Conservation (phyloP, 2,113 vertebrate species). For the Pygoscelis antarcticus region DNA sequence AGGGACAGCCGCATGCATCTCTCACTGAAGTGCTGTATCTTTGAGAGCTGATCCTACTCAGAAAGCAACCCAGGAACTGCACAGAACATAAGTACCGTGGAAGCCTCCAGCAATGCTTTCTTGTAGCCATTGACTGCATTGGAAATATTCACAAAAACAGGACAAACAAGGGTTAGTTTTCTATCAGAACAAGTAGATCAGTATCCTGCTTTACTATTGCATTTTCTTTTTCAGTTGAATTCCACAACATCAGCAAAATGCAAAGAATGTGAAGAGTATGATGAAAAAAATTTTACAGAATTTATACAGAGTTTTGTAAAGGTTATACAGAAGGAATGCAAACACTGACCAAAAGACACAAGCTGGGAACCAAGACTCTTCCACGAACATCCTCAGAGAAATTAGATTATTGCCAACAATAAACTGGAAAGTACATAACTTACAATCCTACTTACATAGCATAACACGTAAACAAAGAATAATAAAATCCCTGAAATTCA, state of each 20-base stretch:
- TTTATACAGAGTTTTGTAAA: constrained; percentile 70
- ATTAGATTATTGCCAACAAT: not conserved
- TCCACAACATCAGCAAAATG: constrained; percentile 63
- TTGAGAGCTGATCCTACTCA: not conserved
- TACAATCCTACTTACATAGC: not conserved
- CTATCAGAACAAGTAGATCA: not conserved
- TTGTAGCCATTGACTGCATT: not conserved
- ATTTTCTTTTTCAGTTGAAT: constrained; percentile 51
- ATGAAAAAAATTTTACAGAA: constrained; percentile 72
- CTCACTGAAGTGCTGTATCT: not conserved
- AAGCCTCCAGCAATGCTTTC: not conserved
- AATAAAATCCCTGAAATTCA: not conserved
- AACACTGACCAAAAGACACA: not conserved
- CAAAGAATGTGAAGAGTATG: constrained; percentile 79
- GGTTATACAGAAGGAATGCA: constrained; percentile 54
- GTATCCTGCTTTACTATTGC: not conserved
- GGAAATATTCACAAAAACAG: not conserved
- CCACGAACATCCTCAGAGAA: not conserved
- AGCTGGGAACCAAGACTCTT: not conserved
- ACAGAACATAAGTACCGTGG: not conserved
- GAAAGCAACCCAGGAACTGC: not conserved
- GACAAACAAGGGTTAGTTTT: not conserved
- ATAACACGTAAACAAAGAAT: not conserved
- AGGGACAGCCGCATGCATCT: not conserved
- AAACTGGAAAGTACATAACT: not conserved